These are phyloP conservation scores for Aspidiotus destructor DNA, from an alignment of 2,888 invertebrate genomes.

Conservation along the genomic window DNA sequence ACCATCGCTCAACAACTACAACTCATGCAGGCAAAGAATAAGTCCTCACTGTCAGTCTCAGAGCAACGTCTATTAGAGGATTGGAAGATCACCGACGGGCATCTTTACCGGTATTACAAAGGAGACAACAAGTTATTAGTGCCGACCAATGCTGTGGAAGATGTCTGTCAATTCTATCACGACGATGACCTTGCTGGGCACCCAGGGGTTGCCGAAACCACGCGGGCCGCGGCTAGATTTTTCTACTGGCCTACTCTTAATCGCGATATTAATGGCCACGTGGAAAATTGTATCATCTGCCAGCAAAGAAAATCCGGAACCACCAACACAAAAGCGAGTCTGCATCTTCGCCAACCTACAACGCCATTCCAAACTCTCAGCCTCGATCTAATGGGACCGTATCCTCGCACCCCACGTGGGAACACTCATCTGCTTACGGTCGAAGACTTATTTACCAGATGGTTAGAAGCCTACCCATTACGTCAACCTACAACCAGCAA, in stretches of 20 bases:
- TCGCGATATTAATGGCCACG: neutral
- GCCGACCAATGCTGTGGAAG: neutral
- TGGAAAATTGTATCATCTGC: neutral
- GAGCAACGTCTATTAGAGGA: too few relatives aligned
- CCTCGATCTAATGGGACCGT: conserved; percentile 5
- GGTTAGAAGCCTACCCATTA: conserved; percentile 1
- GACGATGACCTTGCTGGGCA: neutral
- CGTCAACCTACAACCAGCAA: neutral
- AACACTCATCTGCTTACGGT: neutral
- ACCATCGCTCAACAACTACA: neutral
- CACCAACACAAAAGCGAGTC: neutral
- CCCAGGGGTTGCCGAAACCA: conserved; percentile 3
- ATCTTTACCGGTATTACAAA: neutral
- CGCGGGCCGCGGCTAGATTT: neutral
- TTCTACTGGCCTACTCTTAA: neutral
- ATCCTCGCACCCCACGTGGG: neutral
- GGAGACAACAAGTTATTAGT: neutral
- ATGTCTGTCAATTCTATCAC: neutral
- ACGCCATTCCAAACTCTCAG: neutral
- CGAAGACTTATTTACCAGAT: neutral
- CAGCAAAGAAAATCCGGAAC: neutral
- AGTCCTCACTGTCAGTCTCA: too few relatives aligned
- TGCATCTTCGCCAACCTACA: neutral
- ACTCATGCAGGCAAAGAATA: too few relatives aligned
- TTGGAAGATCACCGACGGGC: neutral